Evolutionary conservation across 2,113 vertebrate species (phyloP), one percentile per base, ranked within the genome.

Genomic region (Axis porcinus): DNA sequence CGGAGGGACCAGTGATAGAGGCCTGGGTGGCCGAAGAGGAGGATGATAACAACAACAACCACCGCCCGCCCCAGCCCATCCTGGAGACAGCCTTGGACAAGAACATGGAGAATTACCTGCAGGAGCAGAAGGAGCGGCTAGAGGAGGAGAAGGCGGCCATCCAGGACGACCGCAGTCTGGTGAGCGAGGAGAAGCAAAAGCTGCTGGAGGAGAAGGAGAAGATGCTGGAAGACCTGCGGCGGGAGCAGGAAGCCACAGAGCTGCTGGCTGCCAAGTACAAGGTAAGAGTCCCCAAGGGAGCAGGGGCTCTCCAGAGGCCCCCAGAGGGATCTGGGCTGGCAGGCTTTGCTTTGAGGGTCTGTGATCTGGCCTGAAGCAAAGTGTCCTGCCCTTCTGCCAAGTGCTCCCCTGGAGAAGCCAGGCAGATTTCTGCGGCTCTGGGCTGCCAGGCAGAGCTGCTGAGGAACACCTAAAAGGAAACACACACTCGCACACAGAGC

Each of bases 161-260:
- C 98, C 99, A 99, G 98, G 99, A 99, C 0, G 99, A 99, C 98
- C 99, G 99, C 81, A 99, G 99, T 98, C 98, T 99, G 98, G 98
- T 99, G 98, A 99, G 99, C 0, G 99, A 99, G 96, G 99, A 99
- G 98, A 99, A 99, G 98, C 99, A 99, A 98, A 99, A 99, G 98
- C 99, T 99, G 50, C 99, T 99, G 95, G 99, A 99, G 97, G 99
- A 99, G 99, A 99, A 99, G 96, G 99, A 99, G 99, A 99, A 99
- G 99, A 99, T 99, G 99, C 99, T 99, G 96, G 99, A 99, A 84
- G 99, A 99, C 84, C 99, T 99, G 98, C 98, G 99, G 97, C 99
- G 99, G 97, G 99, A 99, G 98, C 99, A 99, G 97, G 99, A 99
- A 97, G 99, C 99, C 97, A 99, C 99, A 0, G 99, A 99, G 93